phyloP scores from a whole-genome alignment of 2,888 invertebrate species.

The Leptopilina myrica region DNA sequence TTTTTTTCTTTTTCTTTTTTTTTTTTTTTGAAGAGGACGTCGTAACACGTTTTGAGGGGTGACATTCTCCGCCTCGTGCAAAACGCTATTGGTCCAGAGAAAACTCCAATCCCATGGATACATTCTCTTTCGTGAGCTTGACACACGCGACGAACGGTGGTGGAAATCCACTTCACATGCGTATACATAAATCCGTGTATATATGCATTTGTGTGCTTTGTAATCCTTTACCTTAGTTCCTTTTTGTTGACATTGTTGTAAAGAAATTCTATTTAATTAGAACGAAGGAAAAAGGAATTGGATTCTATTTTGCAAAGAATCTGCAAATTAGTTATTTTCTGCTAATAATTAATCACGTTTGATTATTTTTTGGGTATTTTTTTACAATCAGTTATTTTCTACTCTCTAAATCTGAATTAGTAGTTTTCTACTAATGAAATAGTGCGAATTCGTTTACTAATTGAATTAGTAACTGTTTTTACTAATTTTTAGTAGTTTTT shows the following conservation, averaged over 20 bases:
- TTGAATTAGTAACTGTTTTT: too few relatives aligned
- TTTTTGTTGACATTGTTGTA: neutral
- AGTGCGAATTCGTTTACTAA: too few relatives aligned
- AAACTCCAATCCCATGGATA: slow-evolving; percentile 20
- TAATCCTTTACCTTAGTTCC: neutral
- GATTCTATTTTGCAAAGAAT: too few relatives aligned
- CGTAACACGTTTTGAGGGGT: slow-evolving; percentile 22
- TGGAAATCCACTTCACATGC: slow-evolving; percentile 1
- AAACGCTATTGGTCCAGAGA: slow-evolving; percentile 29
- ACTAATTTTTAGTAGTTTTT: too few relatives aligned
- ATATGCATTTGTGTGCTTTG: slow-evolving; percentile 5
- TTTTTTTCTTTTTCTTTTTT: neutral
- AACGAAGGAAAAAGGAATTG: neutral
- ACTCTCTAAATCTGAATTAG: too few relatives aligned
- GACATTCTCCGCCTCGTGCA: slow-evolving; percentile 33
- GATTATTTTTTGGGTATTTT: too few relatives aligned
- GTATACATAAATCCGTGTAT: too few relatives aligned
- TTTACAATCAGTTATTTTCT: too few relatives aligned
- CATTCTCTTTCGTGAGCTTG: slow-evolving; percentile 3
- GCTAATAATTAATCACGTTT: too few relatives aligned
- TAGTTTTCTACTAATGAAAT: too few relatives aligned
- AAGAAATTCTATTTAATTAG: neutral
- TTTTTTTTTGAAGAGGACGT: slow-evolving; percentile 15
- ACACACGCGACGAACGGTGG: neutral
- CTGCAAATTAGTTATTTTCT: too few relatives aligned